phyloP scores from a whole-genome alignment of 2,888 invertebrate species.

The Drosophila subquinaria region DNA sequence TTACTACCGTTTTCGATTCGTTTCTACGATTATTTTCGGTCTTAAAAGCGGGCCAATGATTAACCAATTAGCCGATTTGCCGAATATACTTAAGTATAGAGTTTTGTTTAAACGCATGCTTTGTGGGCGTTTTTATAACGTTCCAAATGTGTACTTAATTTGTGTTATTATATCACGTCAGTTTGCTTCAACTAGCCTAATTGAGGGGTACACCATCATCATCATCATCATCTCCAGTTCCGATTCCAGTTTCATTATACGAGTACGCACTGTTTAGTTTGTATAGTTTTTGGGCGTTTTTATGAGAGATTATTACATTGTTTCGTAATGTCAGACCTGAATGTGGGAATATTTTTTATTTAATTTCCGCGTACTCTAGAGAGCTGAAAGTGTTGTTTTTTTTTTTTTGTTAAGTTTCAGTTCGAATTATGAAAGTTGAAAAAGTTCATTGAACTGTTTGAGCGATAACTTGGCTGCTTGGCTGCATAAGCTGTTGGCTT shows the following conservation, averaged over 20 bases:
- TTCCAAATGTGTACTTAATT: conserved; percentile 67
- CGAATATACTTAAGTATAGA: conserved; percentile 33
- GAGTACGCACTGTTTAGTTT: background rate
- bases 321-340: conserved; percentile 30
- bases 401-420: conserved; percentile 6
- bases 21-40: conserved; percentile 2
- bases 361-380: conserved; percentile 6
- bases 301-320: conserved; percentile 47
- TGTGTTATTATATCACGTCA: conserved; percentile 58
- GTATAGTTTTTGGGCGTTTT: conserved; percentile 56
- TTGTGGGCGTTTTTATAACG: conserved; percentile 56
- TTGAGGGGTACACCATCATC: conserved; percentile 37
- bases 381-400: conserved; percentile 33
- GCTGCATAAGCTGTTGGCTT: conserved; percentile 24
- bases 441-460: conserved; percentile 45
- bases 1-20: conserved; percentile 11
- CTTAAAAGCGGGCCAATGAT: conserved; percentile 22
- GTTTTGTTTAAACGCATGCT: conserved; percentile 21
- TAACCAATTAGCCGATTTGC: conserved; percentile 39
- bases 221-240: background rate
- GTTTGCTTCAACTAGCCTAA: conserved; percentile 45
- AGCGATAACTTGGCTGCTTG: conserved; percentile 14
- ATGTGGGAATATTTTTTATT: conserved; percentile 32
- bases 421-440: conserved; percentile 33
- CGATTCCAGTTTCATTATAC: background rate